Evolutionary conservation across 2,888 invertebrate species (phyloP), one percentile per base, ranked within the genome.

Genomic region (Autographa gamma): DNA sequence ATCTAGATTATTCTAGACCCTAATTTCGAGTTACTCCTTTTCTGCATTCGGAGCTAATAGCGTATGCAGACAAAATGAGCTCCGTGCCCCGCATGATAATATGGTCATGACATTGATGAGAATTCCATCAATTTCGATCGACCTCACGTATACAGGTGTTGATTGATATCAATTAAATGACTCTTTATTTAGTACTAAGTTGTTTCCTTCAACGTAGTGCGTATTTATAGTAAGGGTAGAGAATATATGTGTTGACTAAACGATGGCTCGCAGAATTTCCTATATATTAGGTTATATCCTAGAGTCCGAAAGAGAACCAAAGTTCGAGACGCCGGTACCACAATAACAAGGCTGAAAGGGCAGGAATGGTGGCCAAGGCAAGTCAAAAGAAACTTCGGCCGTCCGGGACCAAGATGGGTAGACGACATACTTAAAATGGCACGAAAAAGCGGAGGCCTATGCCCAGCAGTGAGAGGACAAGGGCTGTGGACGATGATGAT

Each of bases 71-170:
- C 18, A 18, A 52, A 63, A 16, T 0, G n/a, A 60, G 38, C 14
- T 14, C 68, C 71, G 79, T 79, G 79, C 61, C 25, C 59, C 8
- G 73, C 69, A 82, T 79, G 0, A 38, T n/a, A 79, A 64, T 72
- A 71, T 8, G 16, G 9, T 34, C 43, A 48, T 19, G 71, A 59
- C 76, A 73, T 81, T 81, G 69, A 31, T 63, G 18, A 63, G 54
- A 63, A 60, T 48, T 43, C 34, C 9, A 66, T 60, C 13, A 34
- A 19, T 63, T 60, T 56, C 60, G 54, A 66, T 68, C 52, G 76
- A 54, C 79, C 67, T 80, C 65, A 61, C 25, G 60, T 43, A 43
- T 18, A 19, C 3, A 1, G 6, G 13, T 66, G 58, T 61, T 60
- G 41, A 66, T 76, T 52, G 32, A 2, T 18, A 41, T 56, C 54